A percentile compares a stretch with the other conserved stretches of the same genome.
Evolutionary conservation across 2,113 vertebrate genomes (phyloP).

Genomic region (Gobiocypris rarus): DNA sequence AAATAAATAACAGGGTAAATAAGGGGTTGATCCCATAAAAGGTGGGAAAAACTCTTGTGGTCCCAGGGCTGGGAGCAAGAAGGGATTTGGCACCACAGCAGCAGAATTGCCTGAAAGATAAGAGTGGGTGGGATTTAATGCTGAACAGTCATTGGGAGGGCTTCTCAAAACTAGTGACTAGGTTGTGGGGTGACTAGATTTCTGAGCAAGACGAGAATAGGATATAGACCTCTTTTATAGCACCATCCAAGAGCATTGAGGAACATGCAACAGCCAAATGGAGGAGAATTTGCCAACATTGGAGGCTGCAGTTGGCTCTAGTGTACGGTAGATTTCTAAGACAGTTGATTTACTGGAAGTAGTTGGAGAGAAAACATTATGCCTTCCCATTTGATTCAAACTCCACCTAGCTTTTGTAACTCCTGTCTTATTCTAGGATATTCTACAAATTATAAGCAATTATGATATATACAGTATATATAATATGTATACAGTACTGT

Average conservation of each 20-base stretch:
- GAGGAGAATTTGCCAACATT: constrained; percentile 18
- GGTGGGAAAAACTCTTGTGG: constrained; percentile 21
- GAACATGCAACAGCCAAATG: constrained; percentile 34
- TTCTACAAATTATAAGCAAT: not conserved
- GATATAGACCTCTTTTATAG: constrained; percentile 26
- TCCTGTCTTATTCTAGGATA: not conserved
- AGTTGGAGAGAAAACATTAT: not conserved
- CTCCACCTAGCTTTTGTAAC: not conserved
- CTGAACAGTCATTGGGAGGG: not conserved
- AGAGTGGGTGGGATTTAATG: constrained; percentile 26
- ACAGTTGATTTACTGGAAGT: constrained; percentile 12
- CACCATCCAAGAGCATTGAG: constrained; percentile 20
- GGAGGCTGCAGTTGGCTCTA: not conserved
- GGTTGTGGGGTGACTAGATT: constrained; percentile 44
- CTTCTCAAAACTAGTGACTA: constrained; percentile 9
- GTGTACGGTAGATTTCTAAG: not conserved
- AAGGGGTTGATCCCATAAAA: constrained; percentile 51
- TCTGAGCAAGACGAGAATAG: constrained; percentile 53
- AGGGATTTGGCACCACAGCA: constrained; percentile 3
- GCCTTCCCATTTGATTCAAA: not conserved
- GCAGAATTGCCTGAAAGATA: constrained; percentile 20
- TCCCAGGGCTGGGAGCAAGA: constrained; percentile 16
- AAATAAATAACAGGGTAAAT: constrained; percentile 58
- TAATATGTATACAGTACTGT: too few relatives aligned
- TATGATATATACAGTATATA: not conserved